A percentile compares a stretch with the other conserved stretches of the same genome.
These are phyloP conservation scores for Ladona fulva DNA, from an alignment of 1,140 invertebrate species.

Conservation along the genomic window DNA sequence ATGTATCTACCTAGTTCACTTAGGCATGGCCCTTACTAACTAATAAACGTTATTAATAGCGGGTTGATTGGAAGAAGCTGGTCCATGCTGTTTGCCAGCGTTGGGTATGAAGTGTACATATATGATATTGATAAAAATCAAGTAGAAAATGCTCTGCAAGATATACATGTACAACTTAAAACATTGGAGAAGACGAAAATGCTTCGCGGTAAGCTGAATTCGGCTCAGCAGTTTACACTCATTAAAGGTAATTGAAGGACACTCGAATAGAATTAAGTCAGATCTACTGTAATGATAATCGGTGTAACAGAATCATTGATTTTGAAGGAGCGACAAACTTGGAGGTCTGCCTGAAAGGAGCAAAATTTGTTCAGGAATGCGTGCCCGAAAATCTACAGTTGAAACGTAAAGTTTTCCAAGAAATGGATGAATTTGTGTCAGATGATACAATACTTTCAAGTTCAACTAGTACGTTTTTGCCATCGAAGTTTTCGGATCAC, in stretches of 20 bases:
- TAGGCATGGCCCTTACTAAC: neutral
- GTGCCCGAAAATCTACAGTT: conserved; percentile 81
- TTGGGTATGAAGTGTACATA: conserved; percentile 74
- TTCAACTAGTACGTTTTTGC: conserved; percentile 82
- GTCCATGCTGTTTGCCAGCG: conserved; percentile 92
- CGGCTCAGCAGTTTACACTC: conserved; percentile 61
- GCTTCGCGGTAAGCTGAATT: conserved; percentile 61
- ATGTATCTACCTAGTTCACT: conserved; percentile 14
- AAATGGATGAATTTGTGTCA: conserved; percentile 67
- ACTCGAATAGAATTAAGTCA: neutral
- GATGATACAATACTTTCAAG: conserved; percentile 69
- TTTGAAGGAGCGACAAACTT: conserved; percentile 53
- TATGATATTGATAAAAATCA: conserved; percentile 73
- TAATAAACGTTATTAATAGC: conserved; percentile 42
- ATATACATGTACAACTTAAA: conserved; percentile 64
- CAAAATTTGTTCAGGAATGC: conserved; percentile 80
- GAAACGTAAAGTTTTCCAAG: conserved; percentile 69
- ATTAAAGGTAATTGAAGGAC: conserved; percentile 58
- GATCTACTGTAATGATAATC: neutral
- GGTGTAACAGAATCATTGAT: conserved; percentile 21
- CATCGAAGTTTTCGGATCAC: conserved; percentile 73
- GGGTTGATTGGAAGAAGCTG: conserved; percentile 89
- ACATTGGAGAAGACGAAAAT: conserved; percentile 58
- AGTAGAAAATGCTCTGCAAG: conserved; percentile 58
- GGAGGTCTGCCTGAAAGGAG: conserved; percentile 54